Conservation (phyloP, 2,888 invertebrate genomes). For the Caenorhabditis auriculariae region DNA sequence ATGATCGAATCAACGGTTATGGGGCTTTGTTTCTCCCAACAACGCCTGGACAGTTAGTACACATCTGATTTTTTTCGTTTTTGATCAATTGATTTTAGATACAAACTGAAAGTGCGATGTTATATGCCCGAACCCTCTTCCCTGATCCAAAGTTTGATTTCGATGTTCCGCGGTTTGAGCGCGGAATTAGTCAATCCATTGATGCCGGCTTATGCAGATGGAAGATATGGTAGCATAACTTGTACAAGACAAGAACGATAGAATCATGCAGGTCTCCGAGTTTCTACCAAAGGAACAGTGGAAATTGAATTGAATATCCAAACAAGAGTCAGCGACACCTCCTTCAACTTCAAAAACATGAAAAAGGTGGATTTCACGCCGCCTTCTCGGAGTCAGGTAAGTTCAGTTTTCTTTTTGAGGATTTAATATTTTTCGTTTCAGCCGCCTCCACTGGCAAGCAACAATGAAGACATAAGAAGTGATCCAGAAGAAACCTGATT, state of each 20-base stretch:
- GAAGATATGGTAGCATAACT: conserved; percentile 11
- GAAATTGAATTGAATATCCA: conserved; percentile 16
- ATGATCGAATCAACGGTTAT: conserved; percentile 12
- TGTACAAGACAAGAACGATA: background rate
- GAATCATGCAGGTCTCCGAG: conserved; percentile 9
- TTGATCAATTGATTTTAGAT: conserved; percentile 3
- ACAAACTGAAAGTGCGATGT: conserved; percentile 11
- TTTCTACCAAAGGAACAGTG: conserved; percentile 13
- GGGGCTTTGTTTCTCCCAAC: conserved; percentile 11
- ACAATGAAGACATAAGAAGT: too few relatives aligned
- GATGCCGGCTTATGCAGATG: conserved; percentile 12
- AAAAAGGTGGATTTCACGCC: too few relatives aligned
- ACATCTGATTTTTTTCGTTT: background rate
- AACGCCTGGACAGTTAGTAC: conserved; percentile 17
- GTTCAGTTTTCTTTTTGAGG: too few relatives aligned
- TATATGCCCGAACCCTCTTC: conserved; percentile 20
- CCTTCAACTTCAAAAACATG: too few relatives aligned
- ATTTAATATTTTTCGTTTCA: too few relatives aligned
- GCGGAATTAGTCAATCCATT: conserved; percentile 19
- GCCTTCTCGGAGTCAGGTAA: too few relatives aligned
- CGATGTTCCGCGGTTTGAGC: conserved; percentile 7
- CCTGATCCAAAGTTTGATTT: conserved; percentile 6
- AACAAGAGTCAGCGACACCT: too few relatives aligned
- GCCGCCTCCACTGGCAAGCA: too few relatives aligned
- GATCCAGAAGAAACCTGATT: too few relatives aligned